These are phyloP conservation scores for Microplitis deprimator DNA, from an alignment of 2,888 invertebrate species.

Conservation along the genomic window DNA sequence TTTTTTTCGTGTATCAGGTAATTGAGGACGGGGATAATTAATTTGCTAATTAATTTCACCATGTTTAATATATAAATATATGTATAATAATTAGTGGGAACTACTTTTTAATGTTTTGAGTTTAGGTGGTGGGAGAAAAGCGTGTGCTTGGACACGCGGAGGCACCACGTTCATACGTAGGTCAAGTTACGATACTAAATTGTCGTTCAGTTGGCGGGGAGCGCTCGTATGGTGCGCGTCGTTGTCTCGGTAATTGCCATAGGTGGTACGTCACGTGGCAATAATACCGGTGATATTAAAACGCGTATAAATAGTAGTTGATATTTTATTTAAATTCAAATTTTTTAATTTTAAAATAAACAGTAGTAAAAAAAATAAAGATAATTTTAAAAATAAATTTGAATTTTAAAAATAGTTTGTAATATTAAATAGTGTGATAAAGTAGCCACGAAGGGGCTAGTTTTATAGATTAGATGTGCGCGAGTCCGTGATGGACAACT, in stretches of 20 bases:
- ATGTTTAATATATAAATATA: constrained; percentile 25
- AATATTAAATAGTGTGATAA: constrained; percentile 31
- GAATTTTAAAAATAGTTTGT: not conserved
- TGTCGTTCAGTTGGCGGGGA: constrained; percentile 66
- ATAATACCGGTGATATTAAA: constrained; percentile 71
- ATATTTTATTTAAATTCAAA: too few relatives aligned
- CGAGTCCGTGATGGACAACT: constrained; percentile 82
- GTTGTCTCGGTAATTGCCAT: constrained; percentile 58
- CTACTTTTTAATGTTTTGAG: constrained; percentile 58
- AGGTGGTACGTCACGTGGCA: constrained; percentile 67
- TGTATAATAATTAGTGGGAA: constrained; percentile 46
- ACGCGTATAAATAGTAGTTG: constrained; percentile 49
- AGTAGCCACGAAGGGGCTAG: constrained; percentile 54
- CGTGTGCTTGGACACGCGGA: constrained; percentile 55
- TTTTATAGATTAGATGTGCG: constrained; percentile 63
- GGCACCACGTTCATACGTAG: constrained; percentile 67
- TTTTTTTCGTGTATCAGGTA: not conserved
- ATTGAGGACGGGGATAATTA: constrained; percentile 32
- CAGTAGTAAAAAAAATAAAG: not conserved
- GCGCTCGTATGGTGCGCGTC: constrained; percentile 65
- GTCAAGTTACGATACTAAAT: constrained; percentile 71
- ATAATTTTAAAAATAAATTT: not conserved
- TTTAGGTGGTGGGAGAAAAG: constrained; percentile 55
- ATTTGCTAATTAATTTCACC: not conserved
- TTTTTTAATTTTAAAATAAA: too few relatives aligned